Evolutionary conservation across 1,140 invertebrate species (phyloP), one percentile per base, ranked within the genome.

Genomic region (Eumaeus atala): DNA sequence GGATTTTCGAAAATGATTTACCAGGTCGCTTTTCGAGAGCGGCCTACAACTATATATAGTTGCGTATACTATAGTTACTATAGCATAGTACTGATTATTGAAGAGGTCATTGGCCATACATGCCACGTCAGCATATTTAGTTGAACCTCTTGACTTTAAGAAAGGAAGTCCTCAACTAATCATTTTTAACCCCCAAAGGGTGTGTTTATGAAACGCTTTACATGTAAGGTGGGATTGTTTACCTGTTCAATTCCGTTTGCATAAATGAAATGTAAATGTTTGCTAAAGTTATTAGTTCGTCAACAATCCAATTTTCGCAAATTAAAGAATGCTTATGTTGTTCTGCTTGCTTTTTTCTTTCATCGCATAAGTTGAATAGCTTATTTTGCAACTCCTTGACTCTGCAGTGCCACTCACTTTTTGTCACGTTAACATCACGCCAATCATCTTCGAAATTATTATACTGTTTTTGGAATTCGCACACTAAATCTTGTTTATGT

Each of bases 221-320:
- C n/a, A n/a, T n/a, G n/a, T n/a, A n/a, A n/a, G n/a, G n/a, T n/a
- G n/a, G n/a, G n/a, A n/a, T n/a, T 16, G 37, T 35, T 53, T 69
- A 89, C 72, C 91, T 79, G 62, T 91, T 90, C 14, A 91, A 49
- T 74, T 92, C 91, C 7, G 85, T 64, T 62, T 91, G 90, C 65
- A 91, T 72, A 21, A 87, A 84, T 11, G 77, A 87, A 14, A 89
- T 75, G 55, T 87, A 91, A 21, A 88, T 80, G 62, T 91, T 90
- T 1, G 72, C 70, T 36, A 91, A 72, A 33, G 85, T 67, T n/a
- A 81, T 75, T 0, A 90, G 59, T 61, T 90, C 88, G 42, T 73
- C 73, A 21, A 84, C 62, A 0, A 82, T 61, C 90, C 90, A 92
- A 44, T 89, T 80, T 57, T 89, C 82, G 49, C 62, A 54, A 35